These are phyloP conservation scores for Megalonaias nervosa DNA, from an alignment of 1,140 invertebrate species.

Conservation along the genomic window DNA sequence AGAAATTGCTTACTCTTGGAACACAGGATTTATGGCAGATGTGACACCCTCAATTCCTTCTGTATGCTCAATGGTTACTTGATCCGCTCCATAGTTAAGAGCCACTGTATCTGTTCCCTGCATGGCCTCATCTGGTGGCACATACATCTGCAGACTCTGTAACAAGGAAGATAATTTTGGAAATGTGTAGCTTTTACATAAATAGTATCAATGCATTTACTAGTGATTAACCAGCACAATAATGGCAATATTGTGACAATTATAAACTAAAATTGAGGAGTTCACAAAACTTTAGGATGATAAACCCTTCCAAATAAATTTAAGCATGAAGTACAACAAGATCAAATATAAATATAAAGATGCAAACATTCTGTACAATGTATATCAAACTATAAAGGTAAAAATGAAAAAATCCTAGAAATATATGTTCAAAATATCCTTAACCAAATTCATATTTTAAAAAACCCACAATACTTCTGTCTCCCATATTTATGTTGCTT, in stretches of 20 bases:
- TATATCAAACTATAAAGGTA: too few species aligned
- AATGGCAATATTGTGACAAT: not conserved
- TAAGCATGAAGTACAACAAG: not conserved
- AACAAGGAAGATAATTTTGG: not conserved
- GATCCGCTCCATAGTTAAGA: conserved; percentile 43
- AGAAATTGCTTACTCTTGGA: conserved; percentile 50
- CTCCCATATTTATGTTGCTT: too few species aligned
- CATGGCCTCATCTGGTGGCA: conserved; percentile 62
- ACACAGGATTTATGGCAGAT: conserved; percentile 59
- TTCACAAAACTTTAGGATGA: too few species aligned
- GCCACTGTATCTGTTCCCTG: conserved; percentile 57
- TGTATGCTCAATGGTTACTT: conserved; percentile 41
- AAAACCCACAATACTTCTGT: too few species aligned
- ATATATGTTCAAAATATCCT: too few species aligned
- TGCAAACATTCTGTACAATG: too few species aligned
- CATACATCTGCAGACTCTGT: conserved; percentile 66
- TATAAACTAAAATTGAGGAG: not conserved
- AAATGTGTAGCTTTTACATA: not conserved
- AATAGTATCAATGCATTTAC: not conserved
- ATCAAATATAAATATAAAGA: too few species aligned
- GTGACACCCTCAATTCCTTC: conserved; percentile 42
- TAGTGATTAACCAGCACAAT: not conserved
- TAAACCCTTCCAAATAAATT: not conserved
- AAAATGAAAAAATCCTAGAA: too few species aligned
- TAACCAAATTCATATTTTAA: too few species aligned